A percentile compares a stretch with the other conserved stretches of the same genome.
Evolutionary conservation across 2,797 vertebrate genomes (phyloP).

Genomic region (Aplochiton taeniatus): DNA sequence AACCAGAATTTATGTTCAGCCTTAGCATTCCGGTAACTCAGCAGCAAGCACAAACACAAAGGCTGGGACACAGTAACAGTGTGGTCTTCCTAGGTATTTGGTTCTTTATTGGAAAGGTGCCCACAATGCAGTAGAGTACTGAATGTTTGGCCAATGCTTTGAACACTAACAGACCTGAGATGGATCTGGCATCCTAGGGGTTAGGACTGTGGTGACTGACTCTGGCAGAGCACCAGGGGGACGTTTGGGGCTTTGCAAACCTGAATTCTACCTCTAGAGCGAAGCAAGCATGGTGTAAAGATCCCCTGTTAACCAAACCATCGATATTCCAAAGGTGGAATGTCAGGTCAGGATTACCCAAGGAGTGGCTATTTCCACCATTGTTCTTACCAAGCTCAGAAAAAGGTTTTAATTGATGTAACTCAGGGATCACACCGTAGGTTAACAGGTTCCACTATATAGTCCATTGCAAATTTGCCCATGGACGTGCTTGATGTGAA

Average conservation of each 20-base stretch:
- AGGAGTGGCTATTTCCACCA: no score
- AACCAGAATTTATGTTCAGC: slow-evolving; percentile 10
- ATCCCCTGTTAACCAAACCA: no score
- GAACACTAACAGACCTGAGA: slow-evolving; percentile 61
- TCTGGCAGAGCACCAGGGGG: no score
- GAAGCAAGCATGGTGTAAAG: neutral
- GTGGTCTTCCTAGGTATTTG: slow-evolving; percentile 84
- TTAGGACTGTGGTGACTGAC: no score
- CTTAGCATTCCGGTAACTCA: slow-evolving; percentile 44
- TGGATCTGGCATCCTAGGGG: slow-evolving; percentile 9
- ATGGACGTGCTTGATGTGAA: slow-evolving; percentile 7
- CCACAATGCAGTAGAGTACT: slow-evolving; percentile 87
- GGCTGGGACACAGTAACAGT: slow-evolving; percentile 81
- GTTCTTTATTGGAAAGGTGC: slow-evolving; percentile 89
- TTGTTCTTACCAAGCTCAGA: no score
- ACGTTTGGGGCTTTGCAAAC: slow-evolving; percentile 18
- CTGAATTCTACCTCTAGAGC: slow-evolving; percentile 15
- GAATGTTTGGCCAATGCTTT: slow-evolving; percentile 14
- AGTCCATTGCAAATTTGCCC: no score
- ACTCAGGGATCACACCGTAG: no score
- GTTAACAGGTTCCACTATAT: no score
- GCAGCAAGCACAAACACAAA: slow-evolving; percentile 87
- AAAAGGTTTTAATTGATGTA: no score
- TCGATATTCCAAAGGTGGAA: no score
- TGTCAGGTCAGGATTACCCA: no score